Conservation (phyloP, 2,113 vertebrate genomes). For the Lepisosteus osseus region DNA sequence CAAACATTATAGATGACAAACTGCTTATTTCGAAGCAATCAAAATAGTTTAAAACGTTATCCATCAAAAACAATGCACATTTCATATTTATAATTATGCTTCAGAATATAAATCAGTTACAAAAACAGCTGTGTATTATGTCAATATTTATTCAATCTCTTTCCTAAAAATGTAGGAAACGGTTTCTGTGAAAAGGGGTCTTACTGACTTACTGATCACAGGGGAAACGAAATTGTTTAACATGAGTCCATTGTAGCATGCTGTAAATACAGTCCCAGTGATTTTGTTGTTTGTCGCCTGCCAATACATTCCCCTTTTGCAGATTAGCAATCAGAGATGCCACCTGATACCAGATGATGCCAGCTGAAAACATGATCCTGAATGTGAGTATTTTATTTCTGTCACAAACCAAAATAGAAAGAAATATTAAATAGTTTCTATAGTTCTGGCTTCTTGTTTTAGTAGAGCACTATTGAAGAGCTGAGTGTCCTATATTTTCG, state of each 20-base stretch:
- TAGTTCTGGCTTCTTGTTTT: background rate
- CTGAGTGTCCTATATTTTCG: slow-evolving; percentile 33
- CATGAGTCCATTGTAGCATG: slow-evolving; percentile 47
- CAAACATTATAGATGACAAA: no score
- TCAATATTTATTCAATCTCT: no score
- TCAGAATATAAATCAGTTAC: no score
- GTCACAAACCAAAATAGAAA: slow-evolving; percentile 44
- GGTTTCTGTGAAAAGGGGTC: slow-evolving; percentile 44
- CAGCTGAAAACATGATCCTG: slow-evolving; percentile 44
- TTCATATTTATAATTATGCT: no score
- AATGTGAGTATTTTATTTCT: slow-evolving; percentile 61
- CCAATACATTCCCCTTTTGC: slow-evolving; percentile 36
- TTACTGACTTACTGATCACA: slow-evolving; percentile 45
- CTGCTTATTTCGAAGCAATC: no score
- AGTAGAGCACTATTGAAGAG: slow-evolving; percentile 5
- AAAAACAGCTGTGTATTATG: no score
- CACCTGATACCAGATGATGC: slow-evolving; percentile 36
- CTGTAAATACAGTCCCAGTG: slow-evolving; percentile 44
- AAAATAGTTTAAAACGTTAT: no score
- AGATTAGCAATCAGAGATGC: slow-evolving; percentile 56
- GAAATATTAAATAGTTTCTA: background rate
- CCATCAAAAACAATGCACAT: no score
- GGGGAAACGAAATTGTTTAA: slow-evolving; percentile 44
- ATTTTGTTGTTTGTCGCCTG: slow-evolving; percentile 47
- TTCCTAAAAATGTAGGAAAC: background rate